Percentiles rank a stretch among this genome's conserved stretches.
phyloP scores from a whole-genome alignment of 2,797 vertebrate species.

The Poecilia picta region DNA sequence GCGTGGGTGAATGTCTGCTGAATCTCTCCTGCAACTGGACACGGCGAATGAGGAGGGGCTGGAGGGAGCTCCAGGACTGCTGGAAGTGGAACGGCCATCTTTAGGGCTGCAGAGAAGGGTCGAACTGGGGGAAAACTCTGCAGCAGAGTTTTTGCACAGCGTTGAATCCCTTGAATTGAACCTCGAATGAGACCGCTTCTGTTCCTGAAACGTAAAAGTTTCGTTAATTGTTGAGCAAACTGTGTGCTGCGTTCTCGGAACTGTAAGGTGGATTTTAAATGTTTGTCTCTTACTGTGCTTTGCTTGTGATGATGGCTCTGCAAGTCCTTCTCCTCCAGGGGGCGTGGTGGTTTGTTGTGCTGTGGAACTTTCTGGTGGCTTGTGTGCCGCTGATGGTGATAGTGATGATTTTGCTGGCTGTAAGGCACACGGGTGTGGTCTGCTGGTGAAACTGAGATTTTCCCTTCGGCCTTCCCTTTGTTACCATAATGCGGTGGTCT shows the following conservation, averaged over 20 bases:
- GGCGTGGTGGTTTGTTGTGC: conserved; percentile 66
- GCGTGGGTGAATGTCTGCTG: conserved; percentile 30
- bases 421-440: conserved; percentile 94
- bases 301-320: conserved; percentile 76
- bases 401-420: conserved; percentile 84
- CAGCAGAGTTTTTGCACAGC: conserved; percentile 44
- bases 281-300: conserved; percentile 76
- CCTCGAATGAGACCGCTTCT: conserved; percentile 57
- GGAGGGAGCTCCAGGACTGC: conserved; percentile 48
- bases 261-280: not conserved
- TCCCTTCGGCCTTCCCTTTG: conserved; percentile 74
- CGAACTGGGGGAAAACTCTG: conserved; percentile 45
- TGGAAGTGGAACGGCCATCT: conserved; percentile 52
- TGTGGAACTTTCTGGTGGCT: conserved; percentile 69
- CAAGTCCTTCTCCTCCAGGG: conserved; percentile 72
- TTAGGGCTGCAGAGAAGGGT: conserved; percentile 50
- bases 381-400: conserved; percentile 76
- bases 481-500: conserved; percentile 63
- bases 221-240: not conserved
- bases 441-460: conserved; percentile 89
- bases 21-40: conserved; percentile 51
- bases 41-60: conserved; percentile 43
- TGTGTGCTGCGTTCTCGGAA: not conserved
- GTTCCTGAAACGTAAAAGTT: conserved; percentile 54
- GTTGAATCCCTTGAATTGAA: conserved; percentile 57